These are phyloP conservation scores for Himalopsyche tibetana DNA, from an alignment of 2,888 invertebrate species.

Conservation along the genomic window DNA sequence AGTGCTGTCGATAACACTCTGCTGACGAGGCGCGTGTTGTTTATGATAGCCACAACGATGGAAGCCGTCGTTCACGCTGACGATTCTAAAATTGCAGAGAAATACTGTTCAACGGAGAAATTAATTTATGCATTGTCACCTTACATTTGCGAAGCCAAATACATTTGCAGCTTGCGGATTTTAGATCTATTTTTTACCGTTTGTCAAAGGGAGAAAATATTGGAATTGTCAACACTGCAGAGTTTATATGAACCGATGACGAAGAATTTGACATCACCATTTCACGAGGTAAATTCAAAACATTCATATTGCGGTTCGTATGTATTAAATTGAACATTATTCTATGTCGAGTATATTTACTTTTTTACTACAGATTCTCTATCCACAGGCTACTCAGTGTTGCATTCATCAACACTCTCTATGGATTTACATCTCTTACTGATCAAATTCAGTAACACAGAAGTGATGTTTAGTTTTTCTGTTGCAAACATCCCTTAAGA, in stretches of 20 bases:
- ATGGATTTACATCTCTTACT: too few relatives aligned
- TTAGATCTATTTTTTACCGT: constrained; percentile 77
- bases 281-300: constrained; percentile 78
- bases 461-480: too few relatives aligned
- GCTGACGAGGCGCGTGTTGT: constrained; percentile 69
- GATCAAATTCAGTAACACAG: too few relatives aligned
- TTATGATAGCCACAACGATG: constrained; percentile 77
- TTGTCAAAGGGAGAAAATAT: constrained; percentile 73
- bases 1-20: constrained; percentile 52
- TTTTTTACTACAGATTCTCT: not conserved
- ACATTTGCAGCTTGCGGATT: constrained; percentile 75
- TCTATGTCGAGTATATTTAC: constrained; percentile 32
- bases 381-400: not conserved
- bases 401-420: too few relatives aligned
- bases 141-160: constrained; percentile 73
- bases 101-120: constrained; percentile 73
- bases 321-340: constrained; percentile 38
- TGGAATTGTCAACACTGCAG: constrained; percentile 72
- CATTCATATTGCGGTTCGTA: constrained; percentile 45
- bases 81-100: constrained; percentile 73
- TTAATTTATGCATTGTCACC: constrained; percentile 74
- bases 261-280: constrained; percentile 82
- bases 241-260: constrained; percentile 77
- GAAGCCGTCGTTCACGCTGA: constrained; percentile 80
- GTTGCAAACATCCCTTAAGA: too few relatives aligned